Evolutionary conservation across 1,140 invertebrate genomes (phyloP).

Genomic region (Phthorimaea operculella): DNA sequence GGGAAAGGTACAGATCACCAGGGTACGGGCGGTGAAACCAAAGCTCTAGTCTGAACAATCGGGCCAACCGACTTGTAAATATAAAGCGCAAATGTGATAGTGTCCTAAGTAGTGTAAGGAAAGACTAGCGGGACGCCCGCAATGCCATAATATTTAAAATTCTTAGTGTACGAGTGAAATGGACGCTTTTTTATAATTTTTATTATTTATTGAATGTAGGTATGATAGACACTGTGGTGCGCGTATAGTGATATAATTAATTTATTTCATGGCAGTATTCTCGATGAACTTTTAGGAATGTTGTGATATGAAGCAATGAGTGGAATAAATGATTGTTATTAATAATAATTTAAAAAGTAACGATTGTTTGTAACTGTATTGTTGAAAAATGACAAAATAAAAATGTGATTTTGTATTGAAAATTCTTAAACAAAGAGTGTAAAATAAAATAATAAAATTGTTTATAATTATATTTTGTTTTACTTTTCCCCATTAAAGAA

Average conservation of each 20-base stretch:
- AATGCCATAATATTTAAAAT: slow-evolving; percentile 62
- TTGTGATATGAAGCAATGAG: slow-evolving; percentile 23
- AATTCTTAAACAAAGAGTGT: slow-evolving; percentile 33
- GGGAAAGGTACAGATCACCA: slow-evolving; percentile 55
- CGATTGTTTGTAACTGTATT: slow-evolving; percentile 26
- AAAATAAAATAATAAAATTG: slow-evolving; percentile 35
- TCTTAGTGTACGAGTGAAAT: slow-evolving; percentile 22
- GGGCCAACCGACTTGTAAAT: slow-evolving; percentile 45
- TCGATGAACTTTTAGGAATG: slow-evolving; percentile 33
- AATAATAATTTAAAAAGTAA: background rate
- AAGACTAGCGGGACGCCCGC: slow-evolving; percentile 55
- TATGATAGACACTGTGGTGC: slow-evolving; percentile 53
- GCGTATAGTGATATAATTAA: slow-evolving; percentile 57
- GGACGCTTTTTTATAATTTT: slow-evolving; percentile 36
- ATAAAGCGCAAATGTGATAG: slow-evolving; percentile 68
- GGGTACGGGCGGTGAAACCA: slow-evolving; percentile 64
- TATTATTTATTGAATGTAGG: slow-evolving; percentile 56
- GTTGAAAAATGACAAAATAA: slow-evolving; percentile 26
- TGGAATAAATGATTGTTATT: slow-evolving; percentile 24
- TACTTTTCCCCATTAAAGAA: background rate
- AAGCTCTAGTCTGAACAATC: slow-evolving; percentile 59
- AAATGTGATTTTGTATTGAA: slow-evolving; percentile 51
- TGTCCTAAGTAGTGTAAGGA: slow-evolving; percentile 65
- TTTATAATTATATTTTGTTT: slow-evolving; percentile 20
- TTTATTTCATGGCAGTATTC: slow-evolving; percentile 65